phyloP scores from a whole-genome alignment of 2,113 vertebrate species.

The Percina caprodes region DNA sequence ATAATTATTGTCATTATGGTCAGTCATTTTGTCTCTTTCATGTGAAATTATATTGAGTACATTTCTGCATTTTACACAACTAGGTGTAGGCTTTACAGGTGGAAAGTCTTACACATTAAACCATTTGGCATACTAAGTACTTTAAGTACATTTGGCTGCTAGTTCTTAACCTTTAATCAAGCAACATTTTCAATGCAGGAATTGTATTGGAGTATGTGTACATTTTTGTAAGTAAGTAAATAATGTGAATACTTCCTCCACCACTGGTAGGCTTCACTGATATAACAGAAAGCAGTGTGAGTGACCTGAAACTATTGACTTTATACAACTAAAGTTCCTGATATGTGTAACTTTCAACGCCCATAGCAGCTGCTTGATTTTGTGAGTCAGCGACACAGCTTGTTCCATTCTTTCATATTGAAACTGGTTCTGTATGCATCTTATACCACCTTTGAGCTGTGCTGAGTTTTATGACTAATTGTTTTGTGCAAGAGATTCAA shows the following conservation, averaged over 20 bases:
- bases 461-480: slow-evolving; percentile 22
- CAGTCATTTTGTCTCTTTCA: slow-evolving; percentile 43
- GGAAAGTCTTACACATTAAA: not conserved
- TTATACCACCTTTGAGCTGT: slow-evolving; percentile 12
- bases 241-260: not conserved
- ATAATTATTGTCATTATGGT: slow-evolving; percentile 56
- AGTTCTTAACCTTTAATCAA: not conserved
- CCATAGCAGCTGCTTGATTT: slow-evolving; percentile 56
- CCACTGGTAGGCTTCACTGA: not conserved
- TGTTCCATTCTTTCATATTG: slow-evolving; percentile 27
- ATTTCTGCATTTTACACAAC: slow-evolving; percentile 29
- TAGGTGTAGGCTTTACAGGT: not conserved
- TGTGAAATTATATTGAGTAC: not conserved
- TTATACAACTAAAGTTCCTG: slow-evolving; percentile 62
- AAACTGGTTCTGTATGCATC: slow-evolving; percentile 58
- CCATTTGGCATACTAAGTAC: not conserved
- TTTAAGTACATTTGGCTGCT: not conserved
- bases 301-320: slow-evolving; percentile 38
- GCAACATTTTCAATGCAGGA: not conserved
- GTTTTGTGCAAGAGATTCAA: slow-evolving; percentile 28
- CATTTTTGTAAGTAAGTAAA: not conserved
- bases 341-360: slow-evolving; percentile 62
- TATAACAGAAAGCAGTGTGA: slow-evolving; percentile 20
- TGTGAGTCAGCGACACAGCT: slow-evolving; percentile 39
- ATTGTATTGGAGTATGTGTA: not conserved